phyloP scores from a whole-genome alignment of 2,797 vertebrate species.

The Poecilia gillii region DNA sequence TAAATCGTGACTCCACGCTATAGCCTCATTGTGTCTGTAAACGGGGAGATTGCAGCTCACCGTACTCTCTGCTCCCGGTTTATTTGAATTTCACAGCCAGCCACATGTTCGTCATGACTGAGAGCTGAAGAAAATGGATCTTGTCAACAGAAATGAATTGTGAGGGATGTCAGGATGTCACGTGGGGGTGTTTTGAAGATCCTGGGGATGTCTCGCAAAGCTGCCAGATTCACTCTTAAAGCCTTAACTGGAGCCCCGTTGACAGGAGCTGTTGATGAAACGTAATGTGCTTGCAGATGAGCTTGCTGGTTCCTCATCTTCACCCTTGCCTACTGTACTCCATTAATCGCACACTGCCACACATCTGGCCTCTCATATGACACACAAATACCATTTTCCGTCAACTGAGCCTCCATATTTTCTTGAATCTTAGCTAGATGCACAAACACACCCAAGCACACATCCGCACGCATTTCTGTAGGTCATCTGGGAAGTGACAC shows the following conservation, averaged over 20 bases:
- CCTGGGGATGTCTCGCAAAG: conserved; percentile 18
- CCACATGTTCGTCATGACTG: conserved; percentile 7
- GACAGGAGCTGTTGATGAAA: conserved; percentile 33
- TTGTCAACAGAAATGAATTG: conserved; percentile 27
- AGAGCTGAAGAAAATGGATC: conserved; percentile 32
- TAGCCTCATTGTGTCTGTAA: conserved; percentile 47
- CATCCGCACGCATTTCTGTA: conserved; percentile 16
- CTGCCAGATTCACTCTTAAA: conserved; percentile 38
- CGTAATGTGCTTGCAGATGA: conserved; percentile 40
- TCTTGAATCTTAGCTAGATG: conserved; percentile 14
- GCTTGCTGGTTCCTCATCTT: conserved; percentile 41
- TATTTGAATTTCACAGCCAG: conserved; percentile 44
- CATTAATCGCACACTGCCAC: conserved; percentile 45
- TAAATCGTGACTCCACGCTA: conserved; percentile 41
- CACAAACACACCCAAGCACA: neutral
- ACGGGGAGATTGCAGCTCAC: conserved; percentile 26
- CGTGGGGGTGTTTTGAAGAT: conserved; percentile 20
- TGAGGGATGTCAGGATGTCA: conserved; percentile 4
- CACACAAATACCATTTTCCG: conserved; percentile 23
- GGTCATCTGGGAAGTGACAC: conserved; percentile 57
- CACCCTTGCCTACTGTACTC: conserved; percentile 43
- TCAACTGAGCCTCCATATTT: conserved; percentile 28
- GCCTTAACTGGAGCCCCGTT: conserved; percentile 14
- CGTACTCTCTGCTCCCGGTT: conserved; percentile 14
- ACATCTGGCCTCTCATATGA: conserved; percentile 47